Percentiles rank a stretch among this genome's conserved stretches.
Evolutionary conservation across 2,797 vertebrate genomes (phyloP).

Genomic region (Halcyon smyrnensis): DNA sequence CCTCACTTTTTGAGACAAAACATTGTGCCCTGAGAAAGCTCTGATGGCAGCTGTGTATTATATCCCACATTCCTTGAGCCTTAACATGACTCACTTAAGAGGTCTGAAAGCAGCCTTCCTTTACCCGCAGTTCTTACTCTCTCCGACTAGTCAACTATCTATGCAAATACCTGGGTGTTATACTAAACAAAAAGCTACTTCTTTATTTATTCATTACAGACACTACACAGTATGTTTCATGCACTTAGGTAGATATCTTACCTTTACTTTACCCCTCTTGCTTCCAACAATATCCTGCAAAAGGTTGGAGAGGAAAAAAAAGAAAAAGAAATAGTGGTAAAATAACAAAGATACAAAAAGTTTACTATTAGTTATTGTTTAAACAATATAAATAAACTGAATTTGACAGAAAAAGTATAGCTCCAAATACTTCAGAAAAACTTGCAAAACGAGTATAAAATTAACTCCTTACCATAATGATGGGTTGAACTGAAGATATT

Average conservation of each 20-base stretch:
- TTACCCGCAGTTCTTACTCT: neutral
- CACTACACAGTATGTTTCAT: neutral
- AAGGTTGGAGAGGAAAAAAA: slow-evolving; percentile 4
- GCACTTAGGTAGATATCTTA: slow-evolving; percentile 66
- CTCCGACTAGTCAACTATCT: neutral
- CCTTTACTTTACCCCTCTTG: slow-evolving; percentile 84
- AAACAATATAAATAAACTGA: neutral
- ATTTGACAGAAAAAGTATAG: neutral
- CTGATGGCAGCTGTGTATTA: neutral
- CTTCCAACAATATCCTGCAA: slow-evolving; percentile 84
- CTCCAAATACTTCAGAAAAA: neutral
- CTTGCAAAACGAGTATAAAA: neutral
- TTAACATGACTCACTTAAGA: neutral
- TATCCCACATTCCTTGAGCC: neutral
- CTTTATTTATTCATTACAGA: neutral
- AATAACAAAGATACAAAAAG: neutral
- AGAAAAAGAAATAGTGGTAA: neutral
- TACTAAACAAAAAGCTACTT: neutral
- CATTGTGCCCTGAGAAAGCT: neutral
- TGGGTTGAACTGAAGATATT: slow-evolving; percentile 91
- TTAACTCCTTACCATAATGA: slow-evolving; percentile 84
- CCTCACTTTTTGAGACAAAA: neutral
- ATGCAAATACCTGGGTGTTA: neutral
- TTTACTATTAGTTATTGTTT: neutral
- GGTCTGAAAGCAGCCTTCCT: neutral